Percentiles rank a stretch among this genome's conserved stretches.
phyloP scores from a whole-genome alignment of 1,140 invertebrate species.

The Drosophila murphyi region DNA sequence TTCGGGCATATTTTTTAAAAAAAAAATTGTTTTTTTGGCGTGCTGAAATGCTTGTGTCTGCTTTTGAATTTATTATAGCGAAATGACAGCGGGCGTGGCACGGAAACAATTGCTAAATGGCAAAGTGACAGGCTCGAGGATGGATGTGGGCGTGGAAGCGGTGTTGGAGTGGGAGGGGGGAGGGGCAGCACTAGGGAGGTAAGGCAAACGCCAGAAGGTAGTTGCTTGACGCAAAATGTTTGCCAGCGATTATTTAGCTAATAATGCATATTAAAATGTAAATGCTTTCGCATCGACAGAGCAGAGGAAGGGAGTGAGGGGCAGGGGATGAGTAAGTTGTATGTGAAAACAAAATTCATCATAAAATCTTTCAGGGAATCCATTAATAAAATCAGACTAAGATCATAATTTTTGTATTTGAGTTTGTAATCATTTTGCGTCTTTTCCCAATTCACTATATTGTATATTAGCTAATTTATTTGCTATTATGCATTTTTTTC shows the following conservation, averaged over 20 bases:
- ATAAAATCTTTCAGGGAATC: too few relatives aligned
- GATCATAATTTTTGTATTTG: too few relatives aligned
- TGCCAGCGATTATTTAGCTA: slow-evolving; percentile 73
- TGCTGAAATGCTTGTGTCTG: slow-evolving; percentile 35
- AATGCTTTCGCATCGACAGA: slow-evolving; percentile 34
- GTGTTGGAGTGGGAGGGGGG: neutral
- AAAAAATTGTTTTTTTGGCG: slow-evolving; percentile 10
- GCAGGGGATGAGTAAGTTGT: too few relatives aligned
- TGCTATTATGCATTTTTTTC: neutral
- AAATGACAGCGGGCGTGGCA: slow-evolving; percentile 49
- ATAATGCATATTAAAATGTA: slow-evolving; percentile 81
- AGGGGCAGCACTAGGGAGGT: neutral
- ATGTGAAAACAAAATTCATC: too few relatives aligned
- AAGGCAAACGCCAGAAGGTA: slow-evolving; percentile 21
- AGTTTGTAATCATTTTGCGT: too few relatives aligned
- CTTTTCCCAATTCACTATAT: too few relatives aligned
- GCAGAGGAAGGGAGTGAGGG: slow-evolving; percentile 5
- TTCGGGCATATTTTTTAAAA: neutral
- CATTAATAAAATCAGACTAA: too few relatives aligned
- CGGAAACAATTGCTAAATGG: slow-evolving; percentile 47
- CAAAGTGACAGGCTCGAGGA: slow-evolving; percentile 57
- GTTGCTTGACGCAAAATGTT: slow-evolving; percentile 46
- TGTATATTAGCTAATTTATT: too few relatives aligned
- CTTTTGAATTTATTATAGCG: slow-evolving; percentile 73
- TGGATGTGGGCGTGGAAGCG: neutral